phyloP scores from a whole-genome alignment of 1,140 invertebrate species.

The Calliphora vicina region DNA sequence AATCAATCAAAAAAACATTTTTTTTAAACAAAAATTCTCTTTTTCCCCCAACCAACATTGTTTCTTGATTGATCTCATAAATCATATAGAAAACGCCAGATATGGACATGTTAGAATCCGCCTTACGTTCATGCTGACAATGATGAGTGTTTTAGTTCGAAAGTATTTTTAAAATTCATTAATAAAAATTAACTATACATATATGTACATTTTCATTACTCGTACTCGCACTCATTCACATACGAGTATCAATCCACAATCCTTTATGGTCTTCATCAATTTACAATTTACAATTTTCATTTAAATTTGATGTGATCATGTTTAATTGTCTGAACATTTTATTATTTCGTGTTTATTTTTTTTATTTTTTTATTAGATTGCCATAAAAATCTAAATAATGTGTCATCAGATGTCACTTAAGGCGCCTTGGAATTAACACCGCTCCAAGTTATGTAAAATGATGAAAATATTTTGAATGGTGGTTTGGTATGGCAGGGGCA shows the following conservation, averaged over 20 bases:
- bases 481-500: neutral
- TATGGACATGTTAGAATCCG: neutral
- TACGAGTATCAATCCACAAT: no score
- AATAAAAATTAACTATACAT: neutral
- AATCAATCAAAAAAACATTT: constrained; percentile 9
- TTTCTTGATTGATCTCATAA: neutral
- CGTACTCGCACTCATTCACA: no score
- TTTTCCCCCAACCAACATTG: neutral
- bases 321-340: constrained; percentile 8
- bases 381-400: constrained; percentile 33
- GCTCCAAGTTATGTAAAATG: neutral
- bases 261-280: neutral
- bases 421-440: constrained; percentile 21
- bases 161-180: neutral
- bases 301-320: neutral
- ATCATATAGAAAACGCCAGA: neutral
- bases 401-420: constrained; percentile 27
- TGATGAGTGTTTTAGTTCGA: neutral
- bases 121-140: neutral
- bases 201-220: no score
- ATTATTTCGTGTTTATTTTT: neutral
- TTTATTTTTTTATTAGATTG: constrained; percentile 22
- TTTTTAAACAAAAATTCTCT: neutral
- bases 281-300: neutral
- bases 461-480: neutral